Conservation (phyloP, 2,888 invertebrate species). For the Horisme vitalbata region DNA sequence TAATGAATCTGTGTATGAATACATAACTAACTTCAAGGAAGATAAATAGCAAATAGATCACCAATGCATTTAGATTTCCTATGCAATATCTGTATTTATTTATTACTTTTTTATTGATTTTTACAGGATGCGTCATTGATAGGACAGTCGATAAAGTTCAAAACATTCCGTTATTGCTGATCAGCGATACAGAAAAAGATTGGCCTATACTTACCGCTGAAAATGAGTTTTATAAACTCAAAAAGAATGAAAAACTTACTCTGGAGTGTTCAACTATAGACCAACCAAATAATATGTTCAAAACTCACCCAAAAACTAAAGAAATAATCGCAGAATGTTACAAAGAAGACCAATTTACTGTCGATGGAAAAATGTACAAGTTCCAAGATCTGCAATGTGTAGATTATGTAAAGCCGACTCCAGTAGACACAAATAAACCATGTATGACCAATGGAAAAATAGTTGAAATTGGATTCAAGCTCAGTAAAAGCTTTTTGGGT, state of each 20-base stretch:
- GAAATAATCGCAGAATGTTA: constrained; percentile 25
- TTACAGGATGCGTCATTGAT: constrained; percentile 22
- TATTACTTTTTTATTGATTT: neutral
- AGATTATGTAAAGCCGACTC: constrained; percentile 9
- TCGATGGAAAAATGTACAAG: constrained; percentile 21
- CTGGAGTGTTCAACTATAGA: constrained; percentile 19
- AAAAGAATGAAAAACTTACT: constrained; percentile 10
- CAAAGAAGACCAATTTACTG: constrained; percentile 23
- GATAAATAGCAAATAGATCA: no score
- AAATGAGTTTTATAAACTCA: constrained; percentile 5
- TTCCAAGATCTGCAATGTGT: constrained; percentile 26
- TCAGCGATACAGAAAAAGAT: no score
- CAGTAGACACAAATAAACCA: constrained; percentile 5
- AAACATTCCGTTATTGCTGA: constrained; percentile 14
- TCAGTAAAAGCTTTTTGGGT: constrained; percentile 16
- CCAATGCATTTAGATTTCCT: no score
- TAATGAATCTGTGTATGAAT: no score
- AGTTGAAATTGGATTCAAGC: constrained; percentile 21
- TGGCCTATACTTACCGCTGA: constrained; percentile 1
- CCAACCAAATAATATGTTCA: constrained; percentile 21
- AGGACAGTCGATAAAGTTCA: constrained; percentile 2
- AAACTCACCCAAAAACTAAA: constrained; percentile 10
- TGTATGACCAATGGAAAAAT: constrained; percentile 13
- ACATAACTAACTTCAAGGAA: no score
- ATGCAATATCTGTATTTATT: no score